phyloP scores from a whole-genome alignment of 2,113 vertebrate species.

The Recurvirostra avosetta region DNA sequence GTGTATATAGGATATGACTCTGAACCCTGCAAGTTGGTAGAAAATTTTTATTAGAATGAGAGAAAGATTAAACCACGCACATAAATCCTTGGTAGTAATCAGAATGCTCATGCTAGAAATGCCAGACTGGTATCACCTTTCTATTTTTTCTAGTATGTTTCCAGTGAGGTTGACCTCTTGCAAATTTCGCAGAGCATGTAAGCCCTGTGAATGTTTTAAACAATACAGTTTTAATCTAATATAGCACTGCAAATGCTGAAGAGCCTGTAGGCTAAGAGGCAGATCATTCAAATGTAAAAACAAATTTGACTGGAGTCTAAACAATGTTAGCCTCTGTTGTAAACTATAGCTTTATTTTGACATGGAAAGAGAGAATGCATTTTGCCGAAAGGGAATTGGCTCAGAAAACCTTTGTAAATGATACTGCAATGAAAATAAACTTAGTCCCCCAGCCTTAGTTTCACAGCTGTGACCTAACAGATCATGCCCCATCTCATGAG shows the following conservation, averaged over 20 bases:
- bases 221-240: slow-evolving; percentile 31
- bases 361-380: neutral
- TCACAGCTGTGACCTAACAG: neutral
- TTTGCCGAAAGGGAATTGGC: slow-evolving; percentile 28
- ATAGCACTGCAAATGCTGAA: neutral
- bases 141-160: slow-evolving; percentile 78
- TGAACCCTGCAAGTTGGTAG: neutral
- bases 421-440: slow-evolving; percentile 33
- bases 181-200: slow-evolving; percentile 77
- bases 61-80: neutral
- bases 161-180: slow-evolving; percentile 84
- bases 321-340: slow-evolving; percentile 28
- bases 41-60: neutral
- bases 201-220: slow-evolving; percentile 71
- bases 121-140: slow-evolving; percentile 62
- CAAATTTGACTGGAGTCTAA: slow-evolving; percentile 55
- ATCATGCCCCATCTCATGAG: neutral
- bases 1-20: neutral
- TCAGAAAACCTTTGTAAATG: slow-evolving; percentile 38
- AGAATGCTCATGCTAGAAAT: neutral
- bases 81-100: neutral
- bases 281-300: slow-evolving; percentile 58
- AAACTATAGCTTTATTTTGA: slow-evolving; percentile 25
- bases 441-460: neutral
- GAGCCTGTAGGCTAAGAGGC: slow-evolving; percentile 20